phyloP scores from a whole-genome alignment of 2,113 vertebrate species.

The Arothron firmamentum region DNA sequence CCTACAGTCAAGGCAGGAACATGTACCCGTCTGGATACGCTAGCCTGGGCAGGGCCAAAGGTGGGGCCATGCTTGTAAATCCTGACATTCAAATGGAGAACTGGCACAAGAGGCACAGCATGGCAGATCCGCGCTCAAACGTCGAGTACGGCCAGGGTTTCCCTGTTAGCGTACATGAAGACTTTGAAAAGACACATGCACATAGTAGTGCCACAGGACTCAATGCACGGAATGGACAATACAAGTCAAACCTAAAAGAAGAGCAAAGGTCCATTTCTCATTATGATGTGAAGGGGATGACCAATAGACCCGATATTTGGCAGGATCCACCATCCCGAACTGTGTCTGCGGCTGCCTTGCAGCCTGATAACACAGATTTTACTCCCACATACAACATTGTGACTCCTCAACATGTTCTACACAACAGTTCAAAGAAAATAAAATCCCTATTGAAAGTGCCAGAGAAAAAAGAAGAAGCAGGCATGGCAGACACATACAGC shows the following conservation, averaged over 20 bases:
- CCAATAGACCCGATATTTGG: slow-evolving; percentile 41
- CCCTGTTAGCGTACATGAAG: slow-evolving; percentile 77
- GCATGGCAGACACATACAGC: slow-evolving; percentile 73
- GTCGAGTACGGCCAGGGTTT: slow-evolving; percentile 69
- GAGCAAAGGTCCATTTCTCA: slow-evolving; percentile 74
- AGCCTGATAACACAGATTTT: slow-evolving; percentile 65
- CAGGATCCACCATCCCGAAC: slow-evolving; percentile 70
- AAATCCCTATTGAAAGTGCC: slow-evolving; percentile 85
- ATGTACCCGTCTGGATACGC: slow-evolving; percentile 70
- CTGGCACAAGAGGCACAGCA: slow-evolving; percentile 87
- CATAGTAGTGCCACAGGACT: slow-evolving; percentile 62
- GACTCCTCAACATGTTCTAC: slow-evolving; percentile 79
- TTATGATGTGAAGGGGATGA: slow-evolving; percentile 64
- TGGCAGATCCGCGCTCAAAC: slow-evolving; percentile 82
- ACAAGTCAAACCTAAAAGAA: slow-evolving; percentile 58
- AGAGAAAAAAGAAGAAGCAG: slow-evolving; percentile 81
- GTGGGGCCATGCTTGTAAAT: slow-evolving; percentile 36
- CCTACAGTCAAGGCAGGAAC: slow-evolving; percentile 55
- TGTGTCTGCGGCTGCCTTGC: slow-evolving; percentile 78
- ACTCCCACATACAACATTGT: slow-evolving; percentile 68
- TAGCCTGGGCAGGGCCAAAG: slow-evolving; percentile 66
- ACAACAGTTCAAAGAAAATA: slow-evolving; percentile 84
- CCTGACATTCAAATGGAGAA: slow-evolving; percentile 63
- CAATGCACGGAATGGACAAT: slow-evolving; percentile 57
- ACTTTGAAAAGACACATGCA: slow-evolving; percentile 69